phyloP scores from a whole-genome alignment of 2,113 vertebrate species.

The Edolisoma coerulescens region DNA sequence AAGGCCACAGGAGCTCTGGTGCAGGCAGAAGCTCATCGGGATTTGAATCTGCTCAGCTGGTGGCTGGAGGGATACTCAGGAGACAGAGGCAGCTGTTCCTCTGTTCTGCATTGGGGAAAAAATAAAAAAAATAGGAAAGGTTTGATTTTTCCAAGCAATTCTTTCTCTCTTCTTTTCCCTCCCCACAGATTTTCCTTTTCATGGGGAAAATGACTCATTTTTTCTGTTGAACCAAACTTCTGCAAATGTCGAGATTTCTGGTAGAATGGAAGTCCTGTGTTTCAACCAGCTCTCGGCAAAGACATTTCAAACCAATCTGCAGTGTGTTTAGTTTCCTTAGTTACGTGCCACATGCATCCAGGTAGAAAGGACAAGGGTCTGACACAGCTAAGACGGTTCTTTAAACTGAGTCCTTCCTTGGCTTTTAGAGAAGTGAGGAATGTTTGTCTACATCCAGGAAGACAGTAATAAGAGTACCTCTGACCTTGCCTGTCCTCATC shows the following conservation, averaged over 20 bases:
- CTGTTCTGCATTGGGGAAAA: neutral
- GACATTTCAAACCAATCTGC: conserved; percentile 37
- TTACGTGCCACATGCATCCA: conserved; percentile 4
- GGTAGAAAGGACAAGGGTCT: neutral
- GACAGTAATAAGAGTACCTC: neutral
- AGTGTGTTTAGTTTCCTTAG: conserved; percentile 40
- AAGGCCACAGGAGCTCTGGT: neutral
- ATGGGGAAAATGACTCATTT: neutral
- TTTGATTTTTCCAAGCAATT: neutral
- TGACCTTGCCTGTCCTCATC: neutral
- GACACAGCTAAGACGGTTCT: neutral
- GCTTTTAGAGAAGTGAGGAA: neutral
- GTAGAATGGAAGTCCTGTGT: neutral
- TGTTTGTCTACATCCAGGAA: neutral
- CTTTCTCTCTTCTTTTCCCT: neutral
- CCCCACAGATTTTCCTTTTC: neutral
- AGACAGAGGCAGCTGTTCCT: conserved; percentile 10
- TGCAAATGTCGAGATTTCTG: conserved; percentile 21
- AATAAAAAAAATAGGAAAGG: neutral
- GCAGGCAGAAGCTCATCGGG: neutral
- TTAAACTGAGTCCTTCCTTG: neutral
- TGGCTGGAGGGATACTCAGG: neutral
- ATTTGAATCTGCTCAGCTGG: neutral
- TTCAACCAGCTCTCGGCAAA: neutral
- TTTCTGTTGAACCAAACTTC: conserved; percentile 3